Conservation (phyloP, 1,140 invertebrate species). For the Trissolcus basalis region DNA sequence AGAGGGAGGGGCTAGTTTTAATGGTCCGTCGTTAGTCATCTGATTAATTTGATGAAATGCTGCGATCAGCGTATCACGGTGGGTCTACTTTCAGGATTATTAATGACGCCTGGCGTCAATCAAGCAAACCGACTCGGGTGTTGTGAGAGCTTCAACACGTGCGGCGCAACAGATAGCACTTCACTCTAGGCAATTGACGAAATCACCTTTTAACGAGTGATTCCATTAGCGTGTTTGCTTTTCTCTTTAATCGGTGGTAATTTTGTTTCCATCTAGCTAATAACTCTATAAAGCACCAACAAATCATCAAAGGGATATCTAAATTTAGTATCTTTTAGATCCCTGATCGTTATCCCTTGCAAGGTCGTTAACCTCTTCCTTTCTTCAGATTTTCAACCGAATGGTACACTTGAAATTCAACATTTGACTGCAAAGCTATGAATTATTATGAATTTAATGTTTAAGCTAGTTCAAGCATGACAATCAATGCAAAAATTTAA, state of each 20-base stretch:
- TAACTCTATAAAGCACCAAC: constrained; percentile 3
- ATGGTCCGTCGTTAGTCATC: too few species aligned
- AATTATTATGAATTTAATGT: too few species aligned
- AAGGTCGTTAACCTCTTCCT: too few species aligned
- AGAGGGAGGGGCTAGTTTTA: too few species aligned
- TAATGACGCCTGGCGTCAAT: constrained; percentile 25
- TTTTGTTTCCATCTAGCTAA: constrained; percentile 32
- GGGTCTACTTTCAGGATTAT: constrained; percentile 26
- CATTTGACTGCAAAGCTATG: too few species aligned
- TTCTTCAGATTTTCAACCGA: too few species aligned
- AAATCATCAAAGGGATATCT: constrained; percentile 1
- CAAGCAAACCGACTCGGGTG: constrained; percentile 27
- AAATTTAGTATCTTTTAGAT: constrained; percentile 3
- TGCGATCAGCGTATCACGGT: constrained; percentile 1
- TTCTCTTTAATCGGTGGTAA: constrained; percentile 31
- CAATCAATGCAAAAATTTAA: too few species aligned
- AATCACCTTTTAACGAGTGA: constrained; percentile 38
- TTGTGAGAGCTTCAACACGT: constrained; percentile 15
- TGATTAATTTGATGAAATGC: constrained; percentile 25
- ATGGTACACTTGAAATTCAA: too few species aligned
- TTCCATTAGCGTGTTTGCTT: constrained; percentile 38
- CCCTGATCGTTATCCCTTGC: too few species aligned
- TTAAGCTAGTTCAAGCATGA: too few species aligned
- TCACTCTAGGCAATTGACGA: constrained; percentile 54
- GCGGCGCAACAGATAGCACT: constrained; percentile 17